Conservation (phyloP, 2,888 invertebrate genomes). For the Andrena fulva region DNA sequence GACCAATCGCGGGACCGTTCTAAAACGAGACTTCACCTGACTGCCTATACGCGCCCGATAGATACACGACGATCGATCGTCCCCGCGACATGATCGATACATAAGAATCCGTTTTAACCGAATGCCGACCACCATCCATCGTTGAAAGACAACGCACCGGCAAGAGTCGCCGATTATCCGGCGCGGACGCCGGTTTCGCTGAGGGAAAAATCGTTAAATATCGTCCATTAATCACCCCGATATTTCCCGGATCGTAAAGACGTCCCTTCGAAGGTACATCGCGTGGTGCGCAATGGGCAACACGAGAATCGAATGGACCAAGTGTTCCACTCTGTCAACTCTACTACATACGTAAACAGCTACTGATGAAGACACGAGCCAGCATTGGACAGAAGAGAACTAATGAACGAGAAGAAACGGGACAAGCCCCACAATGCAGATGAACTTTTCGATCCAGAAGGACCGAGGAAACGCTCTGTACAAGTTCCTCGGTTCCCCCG, state of each 20-base stretch:
- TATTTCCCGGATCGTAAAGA: constrained; percentile 22
- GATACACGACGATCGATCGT: constrained; percentile 60
- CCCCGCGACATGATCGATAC: constrained; percentile 58
- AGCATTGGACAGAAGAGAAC: not conserved
- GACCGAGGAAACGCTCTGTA: not conserved
- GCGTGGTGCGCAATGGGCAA: not conserved
- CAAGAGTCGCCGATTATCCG: constrained; percentile 20
- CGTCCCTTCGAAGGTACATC: not conserved
- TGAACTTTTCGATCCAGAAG: not conserved
- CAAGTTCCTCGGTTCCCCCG: not conserved
- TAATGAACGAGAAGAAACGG: not conserved
- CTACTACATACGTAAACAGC: no score
- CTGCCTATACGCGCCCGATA: constrained; percentile 45
- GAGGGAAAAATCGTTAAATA: constrained; percentile 7
- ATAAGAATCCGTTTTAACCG: constrained; percentile 42
- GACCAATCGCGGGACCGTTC: constrained; percentile 62
- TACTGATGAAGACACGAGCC: not conserved
- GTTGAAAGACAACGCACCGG: constrained; percentile 37
- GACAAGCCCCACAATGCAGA: no score
- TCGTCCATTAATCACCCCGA: constrained; percentile 29
- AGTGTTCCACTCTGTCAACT: no score
- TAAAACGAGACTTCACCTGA: constrained; percentile 54
- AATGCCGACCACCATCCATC: constrained; percentile 40
- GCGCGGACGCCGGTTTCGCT: not conserved
- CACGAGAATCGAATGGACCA: not conserved